Base-by-base conservation (phyloP, 2,888 invertebrate genomes). In the Parnassius apollo region DNA sequence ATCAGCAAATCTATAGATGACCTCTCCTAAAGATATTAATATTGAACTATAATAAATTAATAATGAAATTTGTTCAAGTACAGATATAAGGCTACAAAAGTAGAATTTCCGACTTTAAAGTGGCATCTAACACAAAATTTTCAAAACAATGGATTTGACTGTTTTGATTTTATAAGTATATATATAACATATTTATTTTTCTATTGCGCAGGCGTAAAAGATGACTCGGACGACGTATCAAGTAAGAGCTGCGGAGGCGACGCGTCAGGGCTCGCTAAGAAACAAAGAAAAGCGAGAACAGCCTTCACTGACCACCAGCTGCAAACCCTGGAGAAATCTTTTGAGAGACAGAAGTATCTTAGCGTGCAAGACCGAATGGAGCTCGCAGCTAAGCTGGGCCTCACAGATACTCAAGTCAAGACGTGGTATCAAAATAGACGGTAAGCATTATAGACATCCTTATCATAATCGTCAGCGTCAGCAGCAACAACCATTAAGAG, bases 341-440 rank as follows among this genome's bases (percentile, higher is more conserved):
- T 99, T 88, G 98, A 99, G 90, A 92, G 98, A 68, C 99, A 99
- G 91, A 99, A 99, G 90, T 99, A 98, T 92, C 94, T 98, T 70
- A 97, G 97, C 82, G 98, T 98, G 42, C 99, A 99, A 83, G 99
- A 99, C 85, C 94, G 99, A 71, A 98, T 99, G 98, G 99, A 99
- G 90, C 92, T 99, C 76, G 99, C 99, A 0, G 97, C 98, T 65
- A 97, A 98, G 91, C 93, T 99, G 75, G 97, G 98, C 76, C 94
- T 99, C 64, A 98, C 98, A 52, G 99, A 99, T 89, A 99, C 99
- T 59, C 99, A 99, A 93, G 99, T 99, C 83, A 99, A 99, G 91
- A 99, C 99, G 76, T 99, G 99, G 99, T 99, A 99, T 90, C 99
- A 99, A 89, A 99, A 99, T 85, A 93, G 99, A 93, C 95, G 99